A percentile compares a stretch with the other conserved stretches of the same genome.
These are phyloP conservation scores for Watsonalla binaria DNA, from an alignment of 2,888 invertebrate genomes.

Conservation along the genomic window DNA sequence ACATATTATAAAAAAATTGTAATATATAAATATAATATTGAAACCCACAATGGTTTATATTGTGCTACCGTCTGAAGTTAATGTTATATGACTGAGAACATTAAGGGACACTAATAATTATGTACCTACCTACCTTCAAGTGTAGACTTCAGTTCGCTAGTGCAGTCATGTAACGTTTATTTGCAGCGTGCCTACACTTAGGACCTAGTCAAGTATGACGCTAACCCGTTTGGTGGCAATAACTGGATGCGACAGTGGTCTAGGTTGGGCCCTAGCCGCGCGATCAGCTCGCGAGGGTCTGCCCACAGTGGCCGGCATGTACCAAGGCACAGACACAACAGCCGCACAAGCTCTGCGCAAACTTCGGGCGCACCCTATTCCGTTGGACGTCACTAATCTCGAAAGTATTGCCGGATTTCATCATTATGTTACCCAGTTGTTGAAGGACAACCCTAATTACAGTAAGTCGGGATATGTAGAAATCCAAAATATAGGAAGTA, in stretches of 20 bases:
- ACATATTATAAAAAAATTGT: too few species aligned
- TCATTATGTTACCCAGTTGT: conserved; percentile 58
- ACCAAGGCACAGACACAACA: conserved; percentile 74
- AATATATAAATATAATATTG: too few species aligned
- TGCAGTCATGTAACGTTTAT: too few species aligned
- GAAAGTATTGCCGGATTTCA: conserved; percentile 76
- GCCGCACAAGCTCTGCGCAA: conserved; percentile 71
- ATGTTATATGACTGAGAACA: too few species aligned
- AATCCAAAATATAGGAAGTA: neutral
- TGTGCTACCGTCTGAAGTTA: too few species aligned
- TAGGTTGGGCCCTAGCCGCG: conserved; percentile 86
- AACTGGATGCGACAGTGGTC: conserved; percentile 92
- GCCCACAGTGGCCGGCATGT: conserved; percentile 88
- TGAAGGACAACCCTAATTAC: conserved; percentile 68
- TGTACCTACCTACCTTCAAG: too few species aligned
- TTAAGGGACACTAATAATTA: too few species aligned
- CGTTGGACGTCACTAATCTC: conserved; percentile 83
- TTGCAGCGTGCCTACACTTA: conserved; percentile 1
- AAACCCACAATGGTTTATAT: too few species aligned
- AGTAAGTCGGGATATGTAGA: conserved; percentile 54
- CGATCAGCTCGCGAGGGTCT: conserved; percentile 81
- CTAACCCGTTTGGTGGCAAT: conserved; percentile 80
- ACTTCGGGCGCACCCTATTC: conserved; percentile 64
- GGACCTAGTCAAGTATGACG: conserved; percentile 28
- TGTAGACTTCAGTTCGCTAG: too few species aligned